Evolutionary conservation across 2,888 invertebrate species (phyloP), one percentile per base, ranked within the genome.

Genomic region (Cataglyphis altisquamis): DNA sequence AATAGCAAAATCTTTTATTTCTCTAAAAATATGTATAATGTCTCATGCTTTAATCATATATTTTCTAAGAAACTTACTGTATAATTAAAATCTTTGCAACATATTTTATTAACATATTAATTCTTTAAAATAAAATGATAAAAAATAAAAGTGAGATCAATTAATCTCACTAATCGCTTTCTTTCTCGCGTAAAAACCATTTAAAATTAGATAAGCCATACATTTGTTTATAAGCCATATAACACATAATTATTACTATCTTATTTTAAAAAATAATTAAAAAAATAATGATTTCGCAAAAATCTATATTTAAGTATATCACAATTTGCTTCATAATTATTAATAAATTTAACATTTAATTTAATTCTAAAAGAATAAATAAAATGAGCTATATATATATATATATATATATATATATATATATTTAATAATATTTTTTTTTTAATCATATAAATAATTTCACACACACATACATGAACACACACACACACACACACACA

Each of bases 61-160:
- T 57, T 36, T 55, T 18, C 48, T 57, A 36, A 3, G 15, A 39
- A 6, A 60, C 25, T 57, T 57, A 25, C 36, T 10, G 25, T 15
- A 5, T 55, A 64, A 74, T 74, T 63, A 74, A 9, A 21, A 39
- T 55, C 25, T 25, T 18, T 36, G 29, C 45, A 25, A 55, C n/a
- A 62, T 39, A 36, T 45, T 74, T 45, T 15, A 15, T 63, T 70
- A 68, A 32, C 6, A n/a, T 3, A 6, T n/a, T 12, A n/a, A 41
- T 32, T 45, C 8, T 73, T 63, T 45, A 15, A 29, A 62, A 29
- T 18, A 62, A 32, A 4, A 4, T 41, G 12, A 15, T 9, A 41
- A 66, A 25, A 41, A 15, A 63, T 32, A 1, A 48, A 48, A 48
- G 18, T 48, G 18, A 48, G 1, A 36, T 63, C 2, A 6, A 63